Conservation (phyloP, 2,888 invertebrate genomes). For the Eupeodes luniger region DNA sequence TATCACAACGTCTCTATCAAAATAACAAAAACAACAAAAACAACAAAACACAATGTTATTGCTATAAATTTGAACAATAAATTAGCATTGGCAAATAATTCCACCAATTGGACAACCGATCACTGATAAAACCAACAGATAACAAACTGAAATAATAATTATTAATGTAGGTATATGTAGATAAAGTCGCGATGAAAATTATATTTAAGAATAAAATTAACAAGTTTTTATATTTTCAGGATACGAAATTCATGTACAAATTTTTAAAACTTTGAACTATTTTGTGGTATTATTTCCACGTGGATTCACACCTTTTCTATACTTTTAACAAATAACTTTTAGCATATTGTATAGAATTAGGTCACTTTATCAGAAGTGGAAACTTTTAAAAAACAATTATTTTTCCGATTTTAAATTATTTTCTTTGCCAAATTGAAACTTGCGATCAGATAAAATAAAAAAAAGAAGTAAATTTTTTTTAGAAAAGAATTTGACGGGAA, state of each 20-base stretch:
- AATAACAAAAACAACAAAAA: background rate
- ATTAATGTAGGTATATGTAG: background rate
- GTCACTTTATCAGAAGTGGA: background rate
- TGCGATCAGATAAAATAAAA: background rate
- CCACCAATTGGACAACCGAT: slow-evolving; percentile 58
- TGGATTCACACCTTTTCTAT: background rate
- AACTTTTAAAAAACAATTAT: too few relatives aligned
- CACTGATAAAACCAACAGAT: slow-evolving; percentile 45
- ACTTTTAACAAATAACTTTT: background rate
- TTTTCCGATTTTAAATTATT: background rate
- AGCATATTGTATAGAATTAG: background rate
- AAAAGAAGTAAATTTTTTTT: background rate
- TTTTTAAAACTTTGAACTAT: background rate
- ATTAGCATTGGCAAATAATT: slow-evolving; percentile 66
- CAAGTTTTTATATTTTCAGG: background rate
- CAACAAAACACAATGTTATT: slow-evolving; percentile 31
- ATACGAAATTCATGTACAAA: background rate
- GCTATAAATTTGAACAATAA: slow-evolving; percentile 57
- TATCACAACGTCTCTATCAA: slow-evolving; percentile 62
- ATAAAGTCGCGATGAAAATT: background rate
- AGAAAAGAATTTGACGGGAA: background rate
- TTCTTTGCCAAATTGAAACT: background rate
- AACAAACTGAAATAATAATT: slow-evolving; percentile 22
- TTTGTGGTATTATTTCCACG: slow-evolving; percentile 1
- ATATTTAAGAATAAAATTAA: background rate